Percentiles rank a stretch among this genome's conserved stretches.
Evolutionary conservation across 1,140 invertebrate genomes (phyloP).

Genomic region (Pseudachorutes palmiensis): DNA sequence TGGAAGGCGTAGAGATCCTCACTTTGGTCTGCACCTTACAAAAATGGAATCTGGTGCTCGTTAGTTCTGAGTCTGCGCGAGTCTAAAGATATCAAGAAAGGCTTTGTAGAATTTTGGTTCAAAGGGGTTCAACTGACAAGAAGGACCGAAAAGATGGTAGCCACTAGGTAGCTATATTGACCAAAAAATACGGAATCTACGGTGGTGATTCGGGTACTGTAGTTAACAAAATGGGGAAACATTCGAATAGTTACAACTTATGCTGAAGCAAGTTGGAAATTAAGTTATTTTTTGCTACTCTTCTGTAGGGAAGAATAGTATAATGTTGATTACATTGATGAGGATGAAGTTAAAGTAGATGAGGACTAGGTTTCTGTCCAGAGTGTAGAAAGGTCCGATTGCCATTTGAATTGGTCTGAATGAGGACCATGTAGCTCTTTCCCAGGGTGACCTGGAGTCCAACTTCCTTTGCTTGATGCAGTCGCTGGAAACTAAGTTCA

Average conservation of each 20-base stretch:
- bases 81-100: neutral
- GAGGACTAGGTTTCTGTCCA: neutral
- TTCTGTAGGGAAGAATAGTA: neutral
- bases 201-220: neutral
- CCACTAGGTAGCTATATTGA: neutral
- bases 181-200: neutral
- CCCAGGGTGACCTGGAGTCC: neutral
- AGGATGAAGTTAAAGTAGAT: neutral
- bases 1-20: neutral
- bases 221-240: neutral
- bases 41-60: neutral
- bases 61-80: neutral
- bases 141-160: neutral
- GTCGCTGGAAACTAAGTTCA: neutral
- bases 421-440: neutral
- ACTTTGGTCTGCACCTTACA: neutral
- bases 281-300: neutral
- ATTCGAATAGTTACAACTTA: neutral
- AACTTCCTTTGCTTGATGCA: neutral
- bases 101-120: neutral
- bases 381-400: neutral
- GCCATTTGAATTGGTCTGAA: neutral
- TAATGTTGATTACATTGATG: neutral
- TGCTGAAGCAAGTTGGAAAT: neutral
- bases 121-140: neutral